phyloP scores from a whole-genome alignment of 2,113 vertebrate species.

The Panthera tigris region DNA sequence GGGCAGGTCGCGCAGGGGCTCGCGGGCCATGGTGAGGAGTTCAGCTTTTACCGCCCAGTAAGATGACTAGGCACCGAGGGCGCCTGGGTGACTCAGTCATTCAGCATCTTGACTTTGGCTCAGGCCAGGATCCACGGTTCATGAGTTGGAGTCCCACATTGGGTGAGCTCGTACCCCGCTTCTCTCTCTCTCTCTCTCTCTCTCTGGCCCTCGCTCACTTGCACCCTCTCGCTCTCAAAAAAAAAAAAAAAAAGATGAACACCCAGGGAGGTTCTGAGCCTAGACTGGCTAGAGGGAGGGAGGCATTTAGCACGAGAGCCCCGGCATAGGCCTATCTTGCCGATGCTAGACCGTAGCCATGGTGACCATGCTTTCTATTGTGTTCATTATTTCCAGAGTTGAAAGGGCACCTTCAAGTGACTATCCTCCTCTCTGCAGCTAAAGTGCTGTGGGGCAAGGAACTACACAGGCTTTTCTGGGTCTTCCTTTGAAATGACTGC shows the following conservation, averaged over 20 bases:
- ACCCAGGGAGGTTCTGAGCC: not conserved
- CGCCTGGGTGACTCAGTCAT: too few relatives aligned
- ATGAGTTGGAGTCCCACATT: too few relatives aligned
- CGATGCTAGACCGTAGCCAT: not conserved
- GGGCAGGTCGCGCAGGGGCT: not conserved
- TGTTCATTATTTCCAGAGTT: not conserved
- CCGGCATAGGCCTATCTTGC: not conserved
- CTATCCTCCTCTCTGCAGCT: constrained; percentile 36
- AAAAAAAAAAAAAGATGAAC: too few relatives aligned
- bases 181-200: too few relatives aligned
- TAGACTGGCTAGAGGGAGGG: accelerated
- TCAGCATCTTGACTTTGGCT: too few relatives aligned
- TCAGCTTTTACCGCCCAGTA: not conserved
- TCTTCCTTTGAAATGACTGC: constrained; percentile 51
- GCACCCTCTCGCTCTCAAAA: too few relatives aligned
- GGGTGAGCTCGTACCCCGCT: too few relatives aligned
- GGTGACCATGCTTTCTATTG: not conserved
- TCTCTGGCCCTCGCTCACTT: too few relatives aligned
- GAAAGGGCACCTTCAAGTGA: not conserved
- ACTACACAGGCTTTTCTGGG: constrained; percentile 63
- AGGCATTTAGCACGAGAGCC: not conserved
- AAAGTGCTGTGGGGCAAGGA: constrained; percentile 63
- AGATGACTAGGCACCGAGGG: not conserved
- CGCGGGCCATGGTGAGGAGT: not conserved
- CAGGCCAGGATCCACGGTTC: too few relatives aligned